Evolutionary conservation across 2,888 invertebrate genomes (phyloP).

Genomic region (Pelosia muscerda): DNA sequence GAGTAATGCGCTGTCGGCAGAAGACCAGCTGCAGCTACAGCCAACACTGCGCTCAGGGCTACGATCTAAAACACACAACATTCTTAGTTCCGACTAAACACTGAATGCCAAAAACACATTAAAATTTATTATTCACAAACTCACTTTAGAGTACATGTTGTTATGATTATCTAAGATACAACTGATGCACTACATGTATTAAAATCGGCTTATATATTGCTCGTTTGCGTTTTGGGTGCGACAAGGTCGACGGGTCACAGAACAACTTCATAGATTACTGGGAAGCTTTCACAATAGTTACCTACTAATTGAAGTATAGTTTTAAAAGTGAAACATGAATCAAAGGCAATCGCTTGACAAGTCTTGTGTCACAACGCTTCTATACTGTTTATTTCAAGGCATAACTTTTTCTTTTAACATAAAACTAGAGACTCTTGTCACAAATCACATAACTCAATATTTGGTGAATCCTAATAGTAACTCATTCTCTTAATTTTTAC

Average conservation of each 20-base stretch:
- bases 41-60: slow-evolving; percentile 72
- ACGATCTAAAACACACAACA: slow-evolving; percentile 59
- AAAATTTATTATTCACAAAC: slow-evolving; percentile 40
- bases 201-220: slow-evolving; percentile 70
- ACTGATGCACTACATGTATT: slow-evolving; percentile 68
- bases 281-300: slow-evolving; percentile 45
- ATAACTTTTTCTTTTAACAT: not conserved
- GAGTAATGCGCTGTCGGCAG: slow-evolving; percentile 75
- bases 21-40: slow-evolving; percentile 75
- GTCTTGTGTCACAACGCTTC: not conserved
- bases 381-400: not conserved
- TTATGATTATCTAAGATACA: slow-evolving; percentile 56
- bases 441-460: no score
- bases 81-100: slow-evolving; percentile 6
- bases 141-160: slow-evolving; percentile 80
- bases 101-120: not conserved
- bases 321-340: slow-evolving; percentile 17
- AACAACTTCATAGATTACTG: slow-evolving; percentile 52
- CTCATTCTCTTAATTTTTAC: no score
- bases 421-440: not conserved
- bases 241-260: slow-evolving; percentile 78
- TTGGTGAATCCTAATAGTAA: no score
- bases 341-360: slow-evolving; percentile 7
- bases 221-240: slow-evolving; percentile 64
- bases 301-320: slow-evolving; percentile 22